Evolutionary conservation across 2,113 vertebrate genomes (phyloP).

Genomic region (Stegastes partitus): DNA sequence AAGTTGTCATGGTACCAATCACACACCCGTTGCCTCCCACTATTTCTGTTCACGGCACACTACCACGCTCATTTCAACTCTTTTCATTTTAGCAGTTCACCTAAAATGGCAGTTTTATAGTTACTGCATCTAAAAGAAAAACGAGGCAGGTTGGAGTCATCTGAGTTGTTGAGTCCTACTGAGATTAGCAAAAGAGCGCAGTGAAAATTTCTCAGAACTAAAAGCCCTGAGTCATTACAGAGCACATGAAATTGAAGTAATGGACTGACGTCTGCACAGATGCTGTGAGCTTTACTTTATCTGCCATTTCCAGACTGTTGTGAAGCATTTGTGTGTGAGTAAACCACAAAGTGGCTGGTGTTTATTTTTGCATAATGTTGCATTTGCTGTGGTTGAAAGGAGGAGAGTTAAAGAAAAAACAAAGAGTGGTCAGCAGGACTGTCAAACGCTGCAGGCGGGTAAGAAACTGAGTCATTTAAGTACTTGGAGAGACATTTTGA

Average conservation of each 20-base stretch:
- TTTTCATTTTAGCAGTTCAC: neutral
- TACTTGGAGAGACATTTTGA: slow-evolving; percentile 4
- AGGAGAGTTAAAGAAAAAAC: slow-evolving; percentile 14
- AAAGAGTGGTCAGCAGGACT: slow-evolving; percentile 11
- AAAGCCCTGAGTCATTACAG: slow-evolving; percentile 30
- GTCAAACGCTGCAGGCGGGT: slow-evolving; percentile 14
- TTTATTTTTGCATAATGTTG: slow-evolving; percentile 47
- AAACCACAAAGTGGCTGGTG: slow-evolving; percentile 22
- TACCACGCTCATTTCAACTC: neutral
- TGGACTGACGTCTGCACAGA: slow-evolving; percentile 8
- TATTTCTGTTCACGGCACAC: slow-evolving; percentile 6
- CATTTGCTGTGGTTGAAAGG: slow-evolving; percentile 38
- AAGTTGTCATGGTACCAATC: slow-evolving; percentile 32
- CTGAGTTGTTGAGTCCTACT: neutral
- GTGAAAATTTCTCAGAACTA: slow-evolving; percentile 5
- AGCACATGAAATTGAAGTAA: slow-evolving; percentile 13
- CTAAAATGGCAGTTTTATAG: slow-evolving; percentile 16
- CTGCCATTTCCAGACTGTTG: slow-evolving; percentile 36
- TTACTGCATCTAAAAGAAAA: slow-evolving; percentile 12
- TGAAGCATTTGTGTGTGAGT: slow-evolving; percentile 17
- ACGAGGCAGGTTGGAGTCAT: neutral
- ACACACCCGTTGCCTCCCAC: slow-evolving; percentile 14
- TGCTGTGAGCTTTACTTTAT: slow-evolving; percentile 58
- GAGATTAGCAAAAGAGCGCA: neutral
- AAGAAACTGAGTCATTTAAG: neutral